Evolutionary conservation across 2,797 vertebrate genomes (phyloP).

Genomic region (Pseudotriccus pelzelni): DNA sequence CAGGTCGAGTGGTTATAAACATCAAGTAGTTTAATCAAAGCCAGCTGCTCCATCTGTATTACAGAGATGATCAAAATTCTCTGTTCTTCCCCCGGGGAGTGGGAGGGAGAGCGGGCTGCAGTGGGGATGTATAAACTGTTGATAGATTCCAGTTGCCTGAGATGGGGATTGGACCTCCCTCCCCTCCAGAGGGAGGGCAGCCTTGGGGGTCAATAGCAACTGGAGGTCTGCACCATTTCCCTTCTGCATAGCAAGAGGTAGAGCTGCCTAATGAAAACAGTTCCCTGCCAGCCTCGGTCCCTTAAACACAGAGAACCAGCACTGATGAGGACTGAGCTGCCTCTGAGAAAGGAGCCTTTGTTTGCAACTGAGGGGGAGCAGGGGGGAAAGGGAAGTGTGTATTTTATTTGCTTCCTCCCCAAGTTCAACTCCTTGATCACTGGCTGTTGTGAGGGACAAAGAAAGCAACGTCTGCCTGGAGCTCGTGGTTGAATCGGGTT

Average conservation of each 20-base stretch:
- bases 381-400: background rate
- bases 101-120: conserved; percentile 71
- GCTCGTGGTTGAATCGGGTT: background rate
- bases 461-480: background rate
- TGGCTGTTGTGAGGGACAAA: background rate
- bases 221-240: conserved; percentile 29
- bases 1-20: conserved; percentile 17
- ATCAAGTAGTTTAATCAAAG: conserved; percentile 50
- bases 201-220: conserved; percentile 9
- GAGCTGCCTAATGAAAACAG: conserved; percentile 16
- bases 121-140: conserved; percentile 74
- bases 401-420: conserved; percentile 41
- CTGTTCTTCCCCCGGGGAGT: conserved; percentile 30
- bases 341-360: conserved; percentile 53
- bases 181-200: conserved; percentile 8
- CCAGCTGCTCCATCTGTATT: conserved; percentile 77
- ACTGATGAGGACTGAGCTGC: background rate
- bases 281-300: background rate
- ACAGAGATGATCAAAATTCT: conserved; percentile 69
- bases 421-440: conserved; percentile 4
- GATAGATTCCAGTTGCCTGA: conserved; percentile 83
- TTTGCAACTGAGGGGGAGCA: background rate
- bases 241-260: conserved; percentile 5
- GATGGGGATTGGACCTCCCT: conserved; percentile 22
- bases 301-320: conserved; percentile 8